These are phyloP conservation scores for Cryptophagus acutangulus DNA, from an alignment of 2,888 invertebrate genomes.

Conservation along the genomic window DNA sequence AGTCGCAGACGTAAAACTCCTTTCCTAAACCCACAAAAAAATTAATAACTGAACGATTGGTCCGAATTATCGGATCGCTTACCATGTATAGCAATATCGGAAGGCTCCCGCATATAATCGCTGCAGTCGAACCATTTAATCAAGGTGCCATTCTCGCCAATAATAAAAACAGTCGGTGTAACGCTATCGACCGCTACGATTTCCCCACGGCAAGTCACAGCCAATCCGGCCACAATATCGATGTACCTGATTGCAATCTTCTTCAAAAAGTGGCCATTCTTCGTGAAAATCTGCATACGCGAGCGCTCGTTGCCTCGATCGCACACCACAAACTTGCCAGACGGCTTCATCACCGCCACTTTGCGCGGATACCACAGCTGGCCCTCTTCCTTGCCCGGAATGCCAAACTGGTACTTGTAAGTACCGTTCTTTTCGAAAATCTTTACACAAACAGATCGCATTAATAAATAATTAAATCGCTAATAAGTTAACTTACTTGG, in stretches of 20 bases:
- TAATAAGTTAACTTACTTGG: conserved; percentile 53
- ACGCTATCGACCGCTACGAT: conserved; percentile 97
- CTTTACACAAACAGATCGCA: conserved; percentile 43
- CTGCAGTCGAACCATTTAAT: conserved; percentile 97
- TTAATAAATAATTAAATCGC: background rate
- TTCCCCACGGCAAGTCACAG: conserved; percentile 85
- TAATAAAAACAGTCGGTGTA: conserved; percentile 92
- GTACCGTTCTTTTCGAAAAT: conserved; percentile 92
- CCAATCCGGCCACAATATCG: conserved; percentile 89
- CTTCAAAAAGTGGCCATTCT: conserved; percentile 91
- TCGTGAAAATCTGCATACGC: conserved; percentile 96
- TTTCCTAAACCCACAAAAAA: conserved; percentile 58
- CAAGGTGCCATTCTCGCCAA: conserved; percentile 87
- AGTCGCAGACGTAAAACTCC: conserved; percentile 95
- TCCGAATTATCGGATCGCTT: conserved; percentile 30
- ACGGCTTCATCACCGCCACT: conserved; percentile 84
- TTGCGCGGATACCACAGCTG: conserved; percentile 97
- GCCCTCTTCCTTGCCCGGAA: conserved; percentile 92
- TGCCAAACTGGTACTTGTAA: conserved; percentile 91
- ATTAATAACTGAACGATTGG: background rate
- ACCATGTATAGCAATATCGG: conserved; percentile 94
- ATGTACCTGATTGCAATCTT: conserved; percentile 89
- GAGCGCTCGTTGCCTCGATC: conserved; percentile 95
- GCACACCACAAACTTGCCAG: conserved; percentile 92
- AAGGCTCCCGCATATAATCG: conserved; percentile 96